Percentiles rank a stretch among this genome's conserved stretches.
phyloP scores from a whole-genome alignment of 1,140 invertebrate species.

The Pseudomyrmex dendroicus region DNA sequence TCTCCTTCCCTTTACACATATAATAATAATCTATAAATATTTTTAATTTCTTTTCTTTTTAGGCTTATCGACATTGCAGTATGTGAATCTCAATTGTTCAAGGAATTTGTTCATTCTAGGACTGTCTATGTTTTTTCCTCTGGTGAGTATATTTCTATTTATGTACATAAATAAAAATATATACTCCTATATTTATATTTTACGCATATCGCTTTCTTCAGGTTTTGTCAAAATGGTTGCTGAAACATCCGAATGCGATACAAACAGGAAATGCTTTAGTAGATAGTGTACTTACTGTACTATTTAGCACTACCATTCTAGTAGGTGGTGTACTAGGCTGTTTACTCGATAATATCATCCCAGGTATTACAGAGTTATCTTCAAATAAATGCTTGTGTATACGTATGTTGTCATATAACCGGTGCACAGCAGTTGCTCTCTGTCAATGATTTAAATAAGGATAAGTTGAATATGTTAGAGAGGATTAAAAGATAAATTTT shows the following conservation, averaged over 20 bases:
- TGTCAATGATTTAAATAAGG: too few species aligned
- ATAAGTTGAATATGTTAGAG: too few species aligned
- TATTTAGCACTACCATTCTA: constrained; percentile 94
- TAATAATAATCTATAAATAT: background rate
- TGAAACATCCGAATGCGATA: constrained; percentile 88
- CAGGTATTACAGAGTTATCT: constrained; percentile 86
- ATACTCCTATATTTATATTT: background rate
- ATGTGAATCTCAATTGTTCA: constrained; percentile 92
- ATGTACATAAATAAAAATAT: background rate
- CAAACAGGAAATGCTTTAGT: constrained; percentile 89
- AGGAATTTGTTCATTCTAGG: constrained; percentile 95
- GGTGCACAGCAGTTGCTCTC: too few species aligned
- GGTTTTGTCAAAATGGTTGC: constrained; percentile 92
- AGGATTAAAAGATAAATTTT: too few species aligned
- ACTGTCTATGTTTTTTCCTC: constrained; percentile 93
- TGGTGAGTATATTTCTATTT: constrained; percentile 85
- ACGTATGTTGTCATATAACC: too few species aligned
- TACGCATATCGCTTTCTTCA: constrained; percentile 57
- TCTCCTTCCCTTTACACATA: too few species aligned
- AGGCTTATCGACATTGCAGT: constrained; percentile 93
- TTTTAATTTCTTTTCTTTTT: constrained; percentile 62
- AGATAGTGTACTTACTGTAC: constrained; percentile 91
- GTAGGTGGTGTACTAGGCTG: constrained; percentile 93
- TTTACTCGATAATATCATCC: constrained; percentile 93
- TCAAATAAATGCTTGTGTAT: too few species aligned